A percentile compares a stretch with the other conserved stretches of the same genome.
Conservation (phyloP, 1,140 invertebrate species). For the Drosophila nasuta region DNA sequence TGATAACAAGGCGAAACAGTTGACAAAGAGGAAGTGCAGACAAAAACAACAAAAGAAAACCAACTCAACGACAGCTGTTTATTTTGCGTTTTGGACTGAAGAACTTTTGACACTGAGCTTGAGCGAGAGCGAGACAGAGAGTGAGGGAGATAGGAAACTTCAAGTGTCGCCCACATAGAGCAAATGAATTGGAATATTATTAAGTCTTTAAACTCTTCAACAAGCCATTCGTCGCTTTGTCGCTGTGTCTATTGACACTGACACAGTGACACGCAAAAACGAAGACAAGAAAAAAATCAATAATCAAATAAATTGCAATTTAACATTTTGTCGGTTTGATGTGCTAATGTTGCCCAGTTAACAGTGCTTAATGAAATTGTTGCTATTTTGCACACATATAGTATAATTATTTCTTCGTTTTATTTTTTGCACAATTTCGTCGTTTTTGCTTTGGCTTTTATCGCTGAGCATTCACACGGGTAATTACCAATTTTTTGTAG, state of each 20-base stretch:
- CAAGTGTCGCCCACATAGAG: conserved; percentile 56
- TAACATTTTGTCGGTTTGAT: conserved; percentile 12
- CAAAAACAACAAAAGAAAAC: conserved; percentile 44
- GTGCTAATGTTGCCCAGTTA: conserved; percentile 52
- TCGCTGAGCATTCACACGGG: conserved; percentile 35
- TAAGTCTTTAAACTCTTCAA: conserved; percentile 40
- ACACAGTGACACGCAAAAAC: conserved; percentile 75
- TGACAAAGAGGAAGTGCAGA: conserved; percentile 33
- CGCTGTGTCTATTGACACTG: conserved; percentile 59
- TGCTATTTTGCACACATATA: conserved; percentile 47
- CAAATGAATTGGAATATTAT: conserved; percentile 27
- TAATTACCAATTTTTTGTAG: conserved; percentile 70
- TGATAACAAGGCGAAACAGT: conserved; percentile 46
- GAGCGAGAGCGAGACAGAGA: conserved; percentile 1
- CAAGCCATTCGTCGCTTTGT: conserved; percentile 13
- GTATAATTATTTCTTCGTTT: conserved; percentile 29
- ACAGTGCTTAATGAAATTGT: conserved; percentile 31
- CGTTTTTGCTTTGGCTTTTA: conserved; percentile 48
- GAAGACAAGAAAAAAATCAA: conserved; percentile 45
- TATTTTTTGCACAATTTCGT: conserved; percentile 46
- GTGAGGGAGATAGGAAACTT: conserved; percentile 8
- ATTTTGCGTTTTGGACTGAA: conserved; percentile 33
- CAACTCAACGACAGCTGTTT: conserved; percentile 63
- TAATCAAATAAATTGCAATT: conserved; percentile 75
- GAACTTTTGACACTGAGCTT: conserved; percentile 70